Evolutionary conservation across 2,797 vertebrate genomes (phyloP).

Genomic region (Mareca penelope): DNA sequence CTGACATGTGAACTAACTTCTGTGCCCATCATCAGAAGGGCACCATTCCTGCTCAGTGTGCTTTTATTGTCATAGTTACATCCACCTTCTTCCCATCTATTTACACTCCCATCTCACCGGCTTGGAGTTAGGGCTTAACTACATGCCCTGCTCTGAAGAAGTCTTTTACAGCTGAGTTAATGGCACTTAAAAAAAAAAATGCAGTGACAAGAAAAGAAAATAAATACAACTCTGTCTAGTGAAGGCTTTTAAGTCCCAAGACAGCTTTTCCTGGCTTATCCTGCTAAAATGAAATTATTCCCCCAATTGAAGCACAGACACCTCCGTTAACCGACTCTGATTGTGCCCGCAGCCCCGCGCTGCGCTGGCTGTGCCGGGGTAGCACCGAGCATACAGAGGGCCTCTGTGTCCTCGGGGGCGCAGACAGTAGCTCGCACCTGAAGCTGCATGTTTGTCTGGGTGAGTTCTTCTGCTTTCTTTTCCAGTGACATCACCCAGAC

Average conservation of each 20-base stretch:
- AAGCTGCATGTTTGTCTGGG: constrained; percentile 99
- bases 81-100: background rate
- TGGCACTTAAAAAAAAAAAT: background rate
- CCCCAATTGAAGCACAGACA: constrained; percentile 46
- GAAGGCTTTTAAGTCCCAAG: constrained; percentile 21
- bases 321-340: constrained; percentile 54
- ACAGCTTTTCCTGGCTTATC: constrained; percentile 4
- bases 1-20: background rate
- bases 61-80: too few species aligned
- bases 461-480: constrained; percentile 99
- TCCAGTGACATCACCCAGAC: constrained; percentile 99
- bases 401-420: constrained; percentile 58
- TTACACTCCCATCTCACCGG: background rate
- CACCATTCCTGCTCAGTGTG: background rate
- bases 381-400: constrained; percentile 58
- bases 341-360: background rate
- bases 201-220: constrained; percentile 24
- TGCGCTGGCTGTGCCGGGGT: background rate
- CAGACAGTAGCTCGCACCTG: constrained; percentile 86
- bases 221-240: constrained; percentile 16
- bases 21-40: background rate
- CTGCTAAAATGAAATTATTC: constrained; percentile 24
- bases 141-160: background rate
- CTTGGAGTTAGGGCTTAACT: background rate
- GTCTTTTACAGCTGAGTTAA: background rate